Base-by-base conservation (phyloP, 2,888 invertebrate species). In the Pemphredon lugubris region DNA sequence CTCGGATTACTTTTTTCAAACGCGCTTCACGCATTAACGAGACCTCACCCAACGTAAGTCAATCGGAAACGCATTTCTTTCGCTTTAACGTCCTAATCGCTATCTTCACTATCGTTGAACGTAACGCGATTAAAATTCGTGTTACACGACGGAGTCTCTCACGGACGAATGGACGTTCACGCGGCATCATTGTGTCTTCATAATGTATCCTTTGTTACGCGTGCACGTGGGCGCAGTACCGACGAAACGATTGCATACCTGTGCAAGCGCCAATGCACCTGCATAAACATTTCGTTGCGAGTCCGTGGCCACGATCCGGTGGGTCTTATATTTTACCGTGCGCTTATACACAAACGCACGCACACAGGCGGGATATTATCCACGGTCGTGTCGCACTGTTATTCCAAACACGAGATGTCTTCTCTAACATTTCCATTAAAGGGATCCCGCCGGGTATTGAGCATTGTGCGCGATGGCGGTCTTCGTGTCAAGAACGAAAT, bases 91-190 rank as follows among this genome's bases (percentile, higher is more conserved):
- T 26, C 7, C 7, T 26, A 26, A 26, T 26, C 4, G 3, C 7
- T 9, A 30, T 30, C 9, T 30, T 2, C 2, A 30, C 30, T 30
- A 30, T 2, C 30, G 37, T 13, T 13, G 11, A 11, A 30, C 30
- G 40, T 61, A 51, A 68, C 68, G 68, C 70, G 55, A 70, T 70
- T 51, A 69, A 67, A 69, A 69, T 47, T 44, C 34, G 39, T 68
- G 39, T 18, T 34, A 30, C 16, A 21, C 21, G 7, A 0, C 40
- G 14, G 39, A 23, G 39, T 4, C 13, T 3, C 9, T n/a, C 11
- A 37, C 37, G 5, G 20, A 13, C 9, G 30, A 32, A 13, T 18
- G 16, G 9, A n/a, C 23, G 14, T 26, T 53, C 18, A 18, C 6
- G 40, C 48, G 13, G n/a, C 34, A 34, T 59, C 70, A 50, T 65